Conservation (phyloP, 2,113 vertebrate genomes). For the Mesitornis unicolor region DNA sequence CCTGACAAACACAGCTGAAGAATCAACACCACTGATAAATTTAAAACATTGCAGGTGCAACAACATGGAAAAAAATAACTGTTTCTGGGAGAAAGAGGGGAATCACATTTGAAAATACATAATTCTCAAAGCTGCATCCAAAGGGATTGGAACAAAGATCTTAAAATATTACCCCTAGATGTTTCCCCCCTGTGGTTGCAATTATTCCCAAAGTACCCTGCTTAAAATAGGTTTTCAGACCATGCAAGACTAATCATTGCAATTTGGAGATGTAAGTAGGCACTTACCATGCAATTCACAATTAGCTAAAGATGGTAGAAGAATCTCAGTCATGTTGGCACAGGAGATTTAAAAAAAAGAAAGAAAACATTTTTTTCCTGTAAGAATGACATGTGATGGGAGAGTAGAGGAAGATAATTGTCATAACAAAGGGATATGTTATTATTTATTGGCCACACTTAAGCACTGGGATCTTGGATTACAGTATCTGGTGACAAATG, state of each 20-base stretch:
- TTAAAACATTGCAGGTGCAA: not conserved
- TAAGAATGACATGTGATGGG: constrained; percentile 67
- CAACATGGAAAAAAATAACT: not conserved
- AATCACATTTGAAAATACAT: not conserved
- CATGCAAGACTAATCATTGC: constrained; percentile 30
- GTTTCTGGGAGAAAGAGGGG: not conserved
- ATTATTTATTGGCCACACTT: constrained; percentile 71
- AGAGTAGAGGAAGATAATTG: constrained; percentile 61
- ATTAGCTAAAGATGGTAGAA: constrained; percentile 44
- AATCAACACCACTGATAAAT: not conserved
- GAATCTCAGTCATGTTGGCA: constrained; percentile 30
- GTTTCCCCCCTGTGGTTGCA: not conserved
- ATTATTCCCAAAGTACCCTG: constrained; percentile 9
- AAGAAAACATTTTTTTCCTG: constrained; percentile 13
- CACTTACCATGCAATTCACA: constrained; percentile 43
- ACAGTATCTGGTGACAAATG: constrained; percentile 65
- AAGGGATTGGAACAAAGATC: not conserved
- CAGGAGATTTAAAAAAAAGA: not conserved
- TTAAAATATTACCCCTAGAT: constrained; percentile 10
- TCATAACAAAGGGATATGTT: constrained; percentile 70
- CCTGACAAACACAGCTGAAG: not conserved
- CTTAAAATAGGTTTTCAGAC: constrained; percentile 52
- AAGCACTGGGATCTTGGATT: constrained; percentile 58
- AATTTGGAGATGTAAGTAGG: constrained; percentile 41
- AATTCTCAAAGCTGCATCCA: not conserved